Conservation (phyloP, 2,888 invertebrate species). For the Sepioteuthis lessoniana region DNA sequence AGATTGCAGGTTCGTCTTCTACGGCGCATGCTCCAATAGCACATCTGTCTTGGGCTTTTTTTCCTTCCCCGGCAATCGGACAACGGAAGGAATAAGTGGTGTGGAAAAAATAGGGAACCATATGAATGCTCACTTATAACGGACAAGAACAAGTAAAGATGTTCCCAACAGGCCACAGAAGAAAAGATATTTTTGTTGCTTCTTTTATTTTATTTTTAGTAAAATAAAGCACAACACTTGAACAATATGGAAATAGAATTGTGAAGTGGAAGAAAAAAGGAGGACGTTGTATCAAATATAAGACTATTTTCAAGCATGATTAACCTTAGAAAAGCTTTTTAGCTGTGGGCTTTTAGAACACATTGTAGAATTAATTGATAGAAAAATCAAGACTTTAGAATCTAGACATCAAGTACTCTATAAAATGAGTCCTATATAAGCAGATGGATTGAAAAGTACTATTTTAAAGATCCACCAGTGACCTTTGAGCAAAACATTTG, state of each 20-base stretch:
- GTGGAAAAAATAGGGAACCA: not conserved
- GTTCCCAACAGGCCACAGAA: not conserved
- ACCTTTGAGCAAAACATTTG: not conserved
- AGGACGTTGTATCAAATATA: not conserved
- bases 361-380: not conserved
- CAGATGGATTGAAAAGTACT: not conserved
- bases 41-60: not conserved
- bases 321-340: not conserved
- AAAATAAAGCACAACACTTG: not conserved
- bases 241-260: not conserved
- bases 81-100: not conserved
- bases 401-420: not conserved
- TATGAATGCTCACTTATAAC: not conserved
- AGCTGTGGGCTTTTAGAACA: not conserved
- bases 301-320: not conserved
- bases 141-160: not conserved
- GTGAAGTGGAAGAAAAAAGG: not conserved
- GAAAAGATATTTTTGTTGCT: slow-evolving; percentile 10
- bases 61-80: not conserved
- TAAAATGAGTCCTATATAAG: not conserved
- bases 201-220: not conserved
- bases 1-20: not conserved
- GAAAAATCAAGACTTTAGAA: not conserved
- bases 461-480: not conserved
- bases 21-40: not conserved